Evolutionary conservation across 2,797 vertebrate genomes (phyloP), one percentile per base, ranked within the genome.

Genomic region (Myiotriccus ornatus): DNA sequence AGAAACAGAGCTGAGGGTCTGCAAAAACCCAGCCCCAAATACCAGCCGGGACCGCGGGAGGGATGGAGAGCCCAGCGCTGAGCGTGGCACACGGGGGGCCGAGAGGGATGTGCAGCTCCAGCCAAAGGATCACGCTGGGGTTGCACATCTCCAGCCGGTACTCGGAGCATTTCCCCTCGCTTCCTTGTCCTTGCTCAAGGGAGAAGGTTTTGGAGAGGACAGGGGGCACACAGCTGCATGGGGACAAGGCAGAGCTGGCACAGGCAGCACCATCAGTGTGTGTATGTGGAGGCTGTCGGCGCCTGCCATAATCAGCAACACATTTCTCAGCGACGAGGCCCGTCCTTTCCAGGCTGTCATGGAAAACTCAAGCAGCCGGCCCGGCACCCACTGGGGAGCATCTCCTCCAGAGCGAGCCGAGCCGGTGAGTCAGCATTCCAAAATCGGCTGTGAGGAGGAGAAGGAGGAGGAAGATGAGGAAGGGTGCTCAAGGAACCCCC

Each of bases 271-370:
- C 37, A 1, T 21, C 88, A 9, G 0, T 2, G 24, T 4, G 75
- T 62, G 71, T 62, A 28, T 44, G 18, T 28, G 2, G 87, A 25
- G 65, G 49, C 91, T 84, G 85, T 25, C 23, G 87, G 95, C 50
- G 91, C 90, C 95, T 69, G 76, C 7, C 8, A 43, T 90, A 91
- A 96, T 95, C 32, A 14, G 53, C 68, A 92, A 35, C 96, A 95
- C 83, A 94, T 95, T 95, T 74, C 93, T 14, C 79, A 57, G 71
- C 1, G 13, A 25, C 24, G 15, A 89, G 89, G 50, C 22, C 2
- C 35, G 7, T 39, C 19, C 24, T 52, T 85, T 83, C 82, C 94
- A 92, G 93, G 78, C 87, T 70, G 85, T 25, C 82, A 74, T 17
- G 87, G 90, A 81, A 94, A 95, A 88, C 55, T 87, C 78, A 7